Percentiles rank a stretch among this genome's conserved stretches.
These are phyloP conservation scores for Drosophila mimica DNA, from an alignment of 2,888 invertebrate genomes.

Conservation along the genomic window DNA sequence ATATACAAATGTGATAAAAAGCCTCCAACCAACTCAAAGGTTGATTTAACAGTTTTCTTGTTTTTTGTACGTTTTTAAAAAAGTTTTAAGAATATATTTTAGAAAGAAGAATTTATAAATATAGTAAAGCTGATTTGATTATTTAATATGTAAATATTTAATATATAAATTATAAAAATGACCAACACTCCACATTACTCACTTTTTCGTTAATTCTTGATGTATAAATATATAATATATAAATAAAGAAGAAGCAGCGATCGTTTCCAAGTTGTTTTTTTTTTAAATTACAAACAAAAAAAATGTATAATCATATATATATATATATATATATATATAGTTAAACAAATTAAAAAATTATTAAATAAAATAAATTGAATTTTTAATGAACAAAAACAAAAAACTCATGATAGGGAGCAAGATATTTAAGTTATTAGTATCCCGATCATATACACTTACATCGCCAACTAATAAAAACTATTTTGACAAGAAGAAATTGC, in stretches of 20 bases:
- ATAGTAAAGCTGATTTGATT: not conserved
- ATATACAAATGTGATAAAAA: conserved; percentile 7
- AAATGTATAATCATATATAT: too few relatives aligned
- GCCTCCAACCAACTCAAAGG: not conserved
- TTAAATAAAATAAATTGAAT: too few relatives aligned
- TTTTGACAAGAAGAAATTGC: not conserved
- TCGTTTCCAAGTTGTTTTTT: not conserved
- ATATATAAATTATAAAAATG: not conserved
- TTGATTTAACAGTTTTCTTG: not conserved
- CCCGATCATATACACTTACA: conserved; percentile 3
- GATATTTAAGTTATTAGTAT: not conserved
- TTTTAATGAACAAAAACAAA: not conserved
- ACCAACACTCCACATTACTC: not conserved
- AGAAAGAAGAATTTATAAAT: not conserved
- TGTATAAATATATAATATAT: not conserved
- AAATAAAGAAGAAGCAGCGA: not conserved
- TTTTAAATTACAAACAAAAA: too few relatives aligned
- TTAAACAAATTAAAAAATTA: too few relatives aligned
- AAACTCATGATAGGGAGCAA: not conserved
- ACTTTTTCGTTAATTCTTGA: not conserved
- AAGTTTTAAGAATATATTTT: not conserved
- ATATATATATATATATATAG: too few relatives aligned
- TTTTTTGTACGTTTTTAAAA: too few relatives aligned
- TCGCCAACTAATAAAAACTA: not conserved
- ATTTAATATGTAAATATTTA: not conserved